Base-by-base conservation (phyloP, 2,113 vertebrate genomes). In the Candoia aspera region DNA sequence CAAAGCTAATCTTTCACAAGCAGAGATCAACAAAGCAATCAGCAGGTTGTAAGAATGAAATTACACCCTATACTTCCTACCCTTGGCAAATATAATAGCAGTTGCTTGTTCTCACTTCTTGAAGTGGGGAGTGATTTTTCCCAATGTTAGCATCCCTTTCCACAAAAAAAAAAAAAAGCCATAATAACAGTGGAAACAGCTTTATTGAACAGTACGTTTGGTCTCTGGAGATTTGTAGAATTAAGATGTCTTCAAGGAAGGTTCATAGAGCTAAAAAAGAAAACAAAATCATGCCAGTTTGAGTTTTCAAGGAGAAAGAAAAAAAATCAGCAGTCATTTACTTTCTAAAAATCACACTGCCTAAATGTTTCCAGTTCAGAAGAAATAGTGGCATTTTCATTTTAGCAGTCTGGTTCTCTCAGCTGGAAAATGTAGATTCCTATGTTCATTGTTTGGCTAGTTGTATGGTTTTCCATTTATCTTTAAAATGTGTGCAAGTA, bases 101-200 rank as follows among this genome's bases (percentile, higher is more conserved):
- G 93, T 93, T 90, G 88, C 93, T 93, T 86, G 91, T 89, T 49
- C 93, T 93, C 91, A 89, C 90, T 95, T 93, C 26, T 4, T 85
- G 85, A 60, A 95, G 87, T 95, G 84, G 92, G 57, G 2, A 0
- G 62, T 90, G 89, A 93, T 94, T 92, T 93, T 95, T 96, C 93
- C 84, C 24, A 84, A 92, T 94, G 94, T 92, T 95, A 92, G 59
- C 73, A 94, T 95, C 93, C 91, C 89, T 95, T 96, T 88, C 93
- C 93, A 96, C 92, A 96, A 93, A 96, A 93, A 95, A 93, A 96
- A 93, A 95, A 96, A 95, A 94, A 79, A 94, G 84, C 54, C 92
- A 95, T 95, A 96, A 95, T 87, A 92, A 89, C 92, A 93, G 91
- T 93, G 95, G 90, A 68, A 91, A 93, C 84, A 90, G 59, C 89